Percentiles rank a stretch among this genome's conserved stretches.
Conservation (phyloP, 2,888 invertebrate species). For the Lamellibrachia satsuma region DNA sequence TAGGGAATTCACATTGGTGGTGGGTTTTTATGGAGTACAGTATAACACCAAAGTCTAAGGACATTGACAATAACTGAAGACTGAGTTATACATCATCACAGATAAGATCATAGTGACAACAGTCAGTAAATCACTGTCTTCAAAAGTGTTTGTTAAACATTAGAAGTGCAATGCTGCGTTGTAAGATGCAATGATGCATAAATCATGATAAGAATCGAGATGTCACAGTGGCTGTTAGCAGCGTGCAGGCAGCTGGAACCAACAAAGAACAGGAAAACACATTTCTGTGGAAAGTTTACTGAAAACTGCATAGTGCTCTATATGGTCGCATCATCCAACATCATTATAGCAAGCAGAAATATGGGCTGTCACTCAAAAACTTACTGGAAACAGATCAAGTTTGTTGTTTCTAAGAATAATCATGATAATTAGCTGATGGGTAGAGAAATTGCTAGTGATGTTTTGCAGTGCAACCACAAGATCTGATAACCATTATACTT, state of each 20-base stretch:
- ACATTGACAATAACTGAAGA: background rate
- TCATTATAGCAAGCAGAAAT: background rate
- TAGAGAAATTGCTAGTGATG: no score
- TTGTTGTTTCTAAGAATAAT: no score
- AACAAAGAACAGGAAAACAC: background rate
- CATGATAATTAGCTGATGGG: no score
- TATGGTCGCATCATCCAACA: background rate
- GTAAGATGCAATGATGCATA: background rate
- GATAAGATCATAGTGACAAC: background rate
- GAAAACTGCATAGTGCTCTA: background rate
- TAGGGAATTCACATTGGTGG: no score
- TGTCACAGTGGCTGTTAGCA: background rate
- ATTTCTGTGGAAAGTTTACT: background rate
- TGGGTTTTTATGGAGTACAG: no score
- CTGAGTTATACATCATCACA: background rate
- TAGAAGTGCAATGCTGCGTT: background rate
- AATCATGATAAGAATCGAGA: background rate
- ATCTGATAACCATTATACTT: no score
- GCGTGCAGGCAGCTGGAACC: background rate
- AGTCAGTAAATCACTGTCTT: no score
- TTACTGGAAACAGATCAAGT: no score
- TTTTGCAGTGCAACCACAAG: no score
- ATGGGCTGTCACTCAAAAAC: background rate
- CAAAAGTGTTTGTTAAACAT: no score
- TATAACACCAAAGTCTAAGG: background rate